Conservation (phyloP, 1,140 invertebrate genomes). For the Philopotamus ludificatus region DNA sequence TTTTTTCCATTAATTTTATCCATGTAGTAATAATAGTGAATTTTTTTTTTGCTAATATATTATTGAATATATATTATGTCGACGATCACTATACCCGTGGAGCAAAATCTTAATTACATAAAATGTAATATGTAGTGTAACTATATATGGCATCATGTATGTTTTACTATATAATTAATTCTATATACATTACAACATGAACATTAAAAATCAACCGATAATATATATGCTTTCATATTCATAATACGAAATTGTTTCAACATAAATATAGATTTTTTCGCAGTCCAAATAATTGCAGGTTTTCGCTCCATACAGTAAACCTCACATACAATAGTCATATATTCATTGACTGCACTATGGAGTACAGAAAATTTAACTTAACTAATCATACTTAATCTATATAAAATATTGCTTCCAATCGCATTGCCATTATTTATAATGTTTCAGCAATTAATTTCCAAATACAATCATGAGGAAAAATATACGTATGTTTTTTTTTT, state of each 20-base stretch:
- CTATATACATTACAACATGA: conserved; percentile 39
- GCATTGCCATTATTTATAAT: conserved; percentile 36
- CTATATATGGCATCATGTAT: conserved; percentile 41
- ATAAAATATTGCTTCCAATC: conserved; percentile 42
- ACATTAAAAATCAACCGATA: conserved; percentile 37
- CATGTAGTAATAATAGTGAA: too few relatives aligned
- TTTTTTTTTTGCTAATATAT: neutral
- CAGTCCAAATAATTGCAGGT: too few relatives aligned
- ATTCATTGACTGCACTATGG: conserved; percentile 27
- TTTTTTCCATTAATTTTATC: too few relatives aligned
- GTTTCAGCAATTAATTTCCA: conserved; percentile 1
- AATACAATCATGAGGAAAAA: neutral
- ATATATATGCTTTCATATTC: conserved; percentile 25
- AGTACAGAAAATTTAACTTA: conserved; percentile 34
- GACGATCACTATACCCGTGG: neutral
- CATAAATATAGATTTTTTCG: neutral
- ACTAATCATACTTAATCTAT: conserved; percentile 33
- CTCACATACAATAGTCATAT: too few relatives aligned
- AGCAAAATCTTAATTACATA: neutral
- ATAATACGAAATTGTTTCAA: neutral
- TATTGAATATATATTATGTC: neutral
- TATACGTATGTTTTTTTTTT: neutral
- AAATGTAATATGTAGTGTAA: conserved; percentile 15
- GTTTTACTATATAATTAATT: conserved; percentile 29
- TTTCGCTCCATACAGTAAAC: neutral